Conservation (phyloP, 2,888 invertebrate species). For the Acleris literana region DNA sequence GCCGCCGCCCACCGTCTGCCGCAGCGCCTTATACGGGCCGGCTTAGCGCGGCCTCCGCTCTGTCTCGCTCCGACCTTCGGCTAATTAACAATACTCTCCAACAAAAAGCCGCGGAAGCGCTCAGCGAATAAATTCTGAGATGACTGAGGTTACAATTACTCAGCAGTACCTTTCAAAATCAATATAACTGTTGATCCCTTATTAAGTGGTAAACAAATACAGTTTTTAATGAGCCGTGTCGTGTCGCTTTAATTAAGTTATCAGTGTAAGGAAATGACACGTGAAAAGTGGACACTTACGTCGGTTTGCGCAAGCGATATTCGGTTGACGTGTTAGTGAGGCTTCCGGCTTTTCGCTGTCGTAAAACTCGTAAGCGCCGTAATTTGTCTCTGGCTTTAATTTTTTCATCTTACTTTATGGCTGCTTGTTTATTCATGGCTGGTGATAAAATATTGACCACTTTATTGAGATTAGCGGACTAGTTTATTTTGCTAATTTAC, state of each 20-base stretch:
- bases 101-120: slow-evolving; percentile 35
- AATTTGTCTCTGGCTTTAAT: slow-evolving; percentile 2
- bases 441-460: too few species aligned
- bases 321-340: neutral
- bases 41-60: slow-evolving; percentile 49
- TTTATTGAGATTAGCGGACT: too few species aligned
- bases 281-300: slow-evolving; percentile 36
- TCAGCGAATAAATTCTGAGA: slow-evolving; percentile 24
- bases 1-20: slow-evolving; percentile 47
- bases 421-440: too few species aligned
- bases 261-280: slow-evolving; percentile 49
- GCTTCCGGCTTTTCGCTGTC: neutral
- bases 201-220: slow-evolving; percentile 43
- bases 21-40: slow-evolving; percentile 49
- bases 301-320: slow-evolving; percentile 4
- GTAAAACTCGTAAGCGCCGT: slow-evolving; percentile 2
- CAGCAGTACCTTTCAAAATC: slow-evolving; percentile 11
- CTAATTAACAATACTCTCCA: slow-evolving; percentile 64
- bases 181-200: slow-evolving; percentile 25
- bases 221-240: slow-evolving; percentile 42
- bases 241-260: slow-evolving; percentile 47
- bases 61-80: slow-evolving; percentile 53
- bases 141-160: slow-evolving; percentile 21
- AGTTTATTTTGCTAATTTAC: too few species aligned
- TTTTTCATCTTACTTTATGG: neutral